phyloP scores from a whole-genome alignment of 2,888 invertebrate genomes.

The Gerosis bhagava region DNA sequence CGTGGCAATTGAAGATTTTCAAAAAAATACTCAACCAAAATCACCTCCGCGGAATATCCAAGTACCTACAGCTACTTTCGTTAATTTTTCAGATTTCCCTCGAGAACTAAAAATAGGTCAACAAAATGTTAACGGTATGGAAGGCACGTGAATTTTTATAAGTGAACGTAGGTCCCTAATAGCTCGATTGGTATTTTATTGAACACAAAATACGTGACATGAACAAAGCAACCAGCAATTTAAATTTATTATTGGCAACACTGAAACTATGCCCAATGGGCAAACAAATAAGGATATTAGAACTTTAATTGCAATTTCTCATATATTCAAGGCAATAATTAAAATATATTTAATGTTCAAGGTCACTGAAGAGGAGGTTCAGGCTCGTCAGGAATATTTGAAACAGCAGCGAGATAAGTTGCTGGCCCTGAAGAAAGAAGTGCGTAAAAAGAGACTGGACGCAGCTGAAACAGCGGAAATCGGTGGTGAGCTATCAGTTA shows the following conservation, averaged over 20 bases:
- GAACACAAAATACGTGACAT: no score
- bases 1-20: constrained; percentile 42
- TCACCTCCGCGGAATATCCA: constrained; percentile 57
- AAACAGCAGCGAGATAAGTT: constrained; percentile 95
- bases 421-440: constrained; percentile 93
- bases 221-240: no score
- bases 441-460: constrained; percentile 90
- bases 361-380: constrained; percentile 84
- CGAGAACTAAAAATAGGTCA: no score
- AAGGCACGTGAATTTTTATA: no score
- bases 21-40: constrained; percentile 2
- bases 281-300: neutral
- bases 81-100: neutral
- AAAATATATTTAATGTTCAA: constrained; percentile 28
- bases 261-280: no score
- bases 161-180: no score
- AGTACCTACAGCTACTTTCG: constrained; percentile 38
- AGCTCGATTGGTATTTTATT: no score
- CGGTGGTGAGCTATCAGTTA: constrained; percentile 48
- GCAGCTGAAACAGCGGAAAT: constrained; percentile 82
- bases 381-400: constrained; percentile 92
- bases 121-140: no score
- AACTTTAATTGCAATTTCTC: no score
- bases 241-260: no score
- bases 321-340: no score